Percentiles rank a stretch among this genome's conserved stretches.
Evolutionary conservation across 2,113 vertebrate genomes (phyloP).

Genomic region (Melospiza georgiana): DNA sequence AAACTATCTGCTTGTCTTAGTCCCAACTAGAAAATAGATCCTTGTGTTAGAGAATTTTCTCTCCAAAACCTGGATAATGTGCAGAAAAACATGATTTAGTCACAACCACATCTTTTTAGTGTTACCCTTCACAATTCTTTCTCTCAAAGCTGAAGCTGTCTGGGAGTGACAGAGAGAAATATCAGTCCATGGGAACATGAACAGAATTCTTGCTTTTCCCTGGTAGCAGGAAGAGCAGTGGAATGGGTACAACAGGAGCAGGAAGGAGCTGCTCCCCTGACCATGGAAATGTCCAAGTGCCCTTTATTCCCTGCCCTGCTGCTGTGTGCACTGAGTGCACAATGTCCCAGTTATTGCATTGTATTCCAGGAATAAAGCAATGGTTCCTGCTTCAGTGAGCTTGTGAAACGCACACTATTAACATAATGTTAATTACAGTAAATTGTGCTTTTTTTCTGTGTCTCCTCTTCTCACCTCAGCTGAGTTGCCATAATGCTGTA

Average conservation of each 20-base stretch:
- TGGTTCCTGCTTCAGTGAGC: background rate
- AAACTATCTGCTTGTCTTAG: background rate
- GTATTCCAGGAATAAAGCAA: background rate
- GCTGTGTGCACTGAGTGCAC: rapidly evolving
- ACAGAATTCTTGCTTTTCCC: background rate
- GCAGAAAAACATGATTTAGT: background rate
- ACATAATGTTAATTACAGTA: background rate
- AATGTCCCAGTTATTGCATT: background rate
- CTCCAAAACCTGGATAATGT: rapidly evolving
- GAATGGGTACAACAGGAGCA: background rate
- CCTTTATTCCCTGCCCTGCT: background rate
- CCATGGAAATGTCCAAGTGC: background rate
- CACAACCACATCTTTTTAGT: background rate
- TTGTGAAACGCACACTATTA: background rate
- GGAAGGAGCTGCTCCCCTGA: background rate
- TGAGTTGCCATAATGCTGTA: background rate
- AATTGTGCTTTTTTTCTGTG: background rate
- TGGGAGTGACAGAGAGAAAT: background rate
- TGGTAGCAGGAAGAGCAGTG: background rate
- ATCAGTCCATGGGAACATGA: background rate
- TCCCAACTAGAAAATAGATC: background rate
- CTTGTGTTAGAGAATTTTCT: background rate
- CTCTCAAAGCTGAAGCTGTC: background rate
- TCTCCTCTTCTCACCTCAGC: background rate
- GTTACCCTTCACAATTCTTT: rapidly evolving